Evolutionary conservation across 2,797 vertebrate genomes (phyloP), one percentile per base, ranked within the genome.

Genomic region (Amphiprion clarkii): DNA sequence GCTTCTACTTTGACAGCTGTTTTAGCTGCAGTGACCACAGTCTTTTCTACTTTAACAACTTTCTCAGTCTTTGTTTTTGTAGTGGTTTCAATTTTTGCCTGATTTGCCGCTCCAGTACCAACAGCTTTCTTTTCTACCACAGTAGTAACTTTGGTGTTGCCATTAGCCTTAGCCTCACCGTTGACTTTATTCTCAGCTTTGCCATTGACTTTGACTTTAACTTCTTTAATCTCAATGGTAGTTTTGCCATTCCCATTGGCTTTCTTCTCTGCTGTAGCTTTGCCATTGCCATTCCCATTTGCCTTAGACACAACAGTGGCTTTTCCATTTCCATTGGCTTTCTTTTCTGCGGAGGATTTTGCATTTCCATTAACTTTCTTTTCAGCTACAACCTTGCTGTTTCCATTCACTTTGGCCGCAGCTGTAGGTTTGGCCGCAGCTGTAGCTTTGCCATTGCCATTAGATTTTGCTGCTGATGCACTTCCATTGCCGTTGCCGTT

Each of bases 11-110:
- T 91, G 55, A 48, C 58, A 52, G 76, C 71, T 25, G 89, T 21
- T 74, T 90, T 93, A 23, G 79, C 71, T 44, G 78, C 79, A 53
- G 36, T 74, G 73, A 84, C 57, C 58, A 82, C 84, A 80, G 82
- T 80, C 86, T 88, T 91, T 62, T 87, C 84, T 79, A 87, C 86
- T 85, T 88, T 90, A 11, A 81, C 71, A 59, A 78, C 51, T 77
- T 87, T 87, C 25, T 79, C 86, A 60, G 67, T 76, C 65, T 82
- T 92, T 69, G 81, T 33, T 83, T 89, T 90, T 74, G 75, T 85
- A 92, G 88, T 88, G 88, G 93, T 93, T 91, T 92, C 89, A 79
- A 48, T 75, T 87, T 92, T 93, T 21, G 67, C 78, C 59, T 85
- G 58, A 82, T 81, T 89, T 61, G 40, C 79, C 44, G 85, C 84